phyloP scores from a whole-genome alignment of 2,888 invertebrate species.

The Phasia obesa region DNA sequence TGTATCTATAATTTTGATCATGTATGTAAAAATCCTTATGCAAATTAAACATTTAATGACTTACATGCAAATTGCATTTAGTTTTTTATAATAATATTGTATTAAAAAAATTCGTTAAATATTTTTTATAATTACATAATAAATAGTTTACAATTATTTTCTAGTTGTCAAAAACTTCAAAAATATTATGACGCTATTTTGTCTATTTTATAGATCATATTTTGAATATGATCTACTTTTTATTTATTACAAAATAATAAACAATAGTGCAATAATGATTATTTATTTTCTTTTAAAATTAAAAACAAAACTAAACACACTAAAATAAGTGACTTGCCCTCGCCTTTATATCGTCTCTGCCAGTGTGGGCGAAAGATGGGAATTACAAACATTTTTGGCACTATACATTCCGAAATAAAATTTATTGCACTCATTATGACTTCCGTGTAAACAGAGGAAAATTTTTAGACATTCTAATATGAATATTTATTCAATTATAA shows the following conservation, averaged over 20 bases:
- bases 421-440: constrained; percentile 18
- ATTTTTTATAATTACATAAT: too few relatives aligned
- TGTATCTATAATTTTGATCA: too few relatives aligned
- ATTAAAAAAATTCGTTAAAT: too few relatives aligned
- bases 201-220: neutral
- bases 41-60: too few relatives aligned
- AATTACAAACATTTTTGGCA: neutral
- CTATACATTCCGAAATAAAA: constrained; percentile 4
- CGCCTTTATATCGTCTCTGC: neutral
- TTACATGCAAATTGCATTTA: too few relatives aligned
- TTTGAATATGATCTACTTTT: neutral
- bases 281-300: neutral
- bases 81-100: too few relatives aligned
- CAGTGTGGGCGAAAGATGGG: constrained; percentile 2
- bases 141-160: too few relatives aligned
- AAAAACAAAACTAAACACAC: neutral
- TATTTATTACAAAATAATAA: neutral
- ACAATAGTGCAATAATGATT: neutral
- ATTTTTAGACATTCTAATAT: constrained; percentile 10
- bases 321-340: too few relatives aligned
- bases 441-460: constrained; percentile 45
- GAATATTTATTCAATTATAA: neutral
- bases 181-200: constrained; percentile 17
- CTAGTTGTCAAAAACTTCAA: neutral
- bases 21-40: too few relatives aligned